Evolutionary conservation across 2,113 vertebrate genomes (phyloP).

Genomic region (Alethe diademata): DNA sequence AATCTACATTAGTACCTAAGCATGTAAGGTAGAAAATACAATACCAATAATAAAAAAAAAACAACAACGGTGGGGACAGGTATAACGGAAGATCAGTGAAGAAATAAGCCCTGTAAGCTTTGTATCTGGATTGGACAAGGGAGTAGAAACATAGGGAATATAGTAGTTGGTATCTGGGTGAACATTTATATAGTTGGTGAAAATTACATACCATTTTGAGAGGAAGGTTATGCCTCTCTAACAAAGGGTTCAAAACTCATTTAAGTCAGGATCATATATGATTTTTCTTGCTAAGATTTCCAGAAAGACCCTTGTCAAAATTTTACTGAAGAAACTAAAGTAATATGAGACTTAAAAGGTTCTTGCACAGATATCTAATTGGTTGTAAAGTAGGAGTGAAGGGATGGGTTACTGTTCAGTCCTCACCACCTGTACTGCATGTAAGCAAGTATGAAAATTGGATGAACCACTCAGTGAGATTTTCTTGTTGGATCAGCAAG

Average conservation of each 20-base stretch:
- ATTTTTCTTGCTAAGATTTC: background rate
- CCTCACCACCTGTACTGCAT: background rate
- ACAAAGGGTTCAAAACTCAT: background rate
- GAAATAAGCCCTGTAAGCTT: background rate
- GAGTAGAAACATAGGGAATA: background rate
- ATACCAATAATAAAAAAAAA: background rate
- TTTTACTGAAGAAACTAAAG: background rate
- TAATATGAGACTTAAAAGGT: background rate
- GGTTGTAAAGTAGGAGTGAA: background rate
- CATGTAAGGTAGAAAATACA: background rate
- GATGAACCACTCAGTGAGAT: background rate
- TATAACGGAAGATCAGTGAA: background rate
- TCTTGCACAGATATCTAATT: background rate
- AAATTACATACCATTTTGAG: background rate
- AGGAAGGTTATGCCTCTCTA: background rate
- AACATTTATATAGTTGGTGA: background rate
- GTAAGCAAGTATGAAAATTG: background rate
- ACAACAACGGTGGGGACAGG: accelerated
- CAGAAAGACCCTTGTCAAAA: background rate
- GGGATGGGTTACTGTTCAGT: background rate
- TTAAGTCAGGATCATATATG: background rate
- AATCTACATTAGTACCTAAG: background rate
- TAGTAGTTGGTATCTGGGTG: background rate
- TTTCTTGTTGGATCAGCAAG: background rate
- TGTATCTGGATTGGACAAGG: background rate